These are phyloP conservation scores for Athetis lepigone DNA, from an alignment of 2,888 invertebrate genomes.

Conservation along the genomic window DNA sequence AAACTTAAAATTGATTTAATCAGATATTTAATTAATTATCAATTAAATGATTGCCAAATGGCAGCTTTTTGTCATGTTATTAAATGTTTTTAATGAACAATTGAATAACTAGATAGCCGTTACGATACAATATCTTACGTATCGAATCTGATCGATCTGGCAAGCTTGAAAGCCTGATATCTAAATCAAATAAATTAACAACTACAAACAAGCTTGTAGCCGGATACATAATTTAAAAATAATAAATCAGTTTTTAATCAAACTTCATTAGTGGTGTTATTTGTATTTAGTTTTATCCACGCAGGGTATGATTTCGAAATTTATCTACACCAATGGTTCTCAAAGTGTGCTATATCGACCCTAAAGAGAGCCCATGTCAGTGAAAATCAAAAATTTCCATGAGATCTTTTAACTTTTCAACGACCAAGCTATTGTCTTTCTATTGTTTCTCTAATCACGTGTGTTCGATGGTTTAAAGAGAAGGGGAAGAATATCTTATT, in stretches of 20 bases:
- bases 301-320: conserved; percentile 37
- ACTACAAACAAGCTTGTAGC: conserved; percentile 65
- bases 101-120: conserved; percentile 45
- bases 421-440: too few relatives aligned
- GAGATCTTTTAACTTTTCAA: too few relatives aligned
- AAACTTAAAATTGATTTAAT: conserved; percentile 48
- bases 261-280: conserved; percentile 82
- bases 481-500: too few relatives aligned
- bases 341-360: too few relatives aligned
- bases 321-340: not conserved
- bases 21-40: conserved; percentile 59
- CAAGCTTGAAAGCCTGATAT: conserved; percentile 68
- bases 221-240: conserved; percentile 74
- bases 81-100: conserved; percentile 62
- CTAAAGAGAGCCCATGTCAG: too few relatives aligned
- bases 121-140: conserved; percentile 47
- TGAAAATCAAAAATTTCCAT: too few relatives aligned
- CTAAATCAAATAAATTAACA: conserved; percentile 74
- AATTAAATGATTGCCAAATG: conserved; percentile 55
- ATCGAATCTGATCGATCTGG: conserved; percentile 48
- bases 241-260: conserved; percentile 85
- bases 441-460: too few relatives aligned
- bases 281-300: conserved; percentile 71
- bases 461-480: too few relatives aligned
- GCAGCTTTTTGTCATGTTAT: conserved; percentile 64